Conservation (phyloP, 2,888 invertebrate species). For the Biston stratarius region DNA sequence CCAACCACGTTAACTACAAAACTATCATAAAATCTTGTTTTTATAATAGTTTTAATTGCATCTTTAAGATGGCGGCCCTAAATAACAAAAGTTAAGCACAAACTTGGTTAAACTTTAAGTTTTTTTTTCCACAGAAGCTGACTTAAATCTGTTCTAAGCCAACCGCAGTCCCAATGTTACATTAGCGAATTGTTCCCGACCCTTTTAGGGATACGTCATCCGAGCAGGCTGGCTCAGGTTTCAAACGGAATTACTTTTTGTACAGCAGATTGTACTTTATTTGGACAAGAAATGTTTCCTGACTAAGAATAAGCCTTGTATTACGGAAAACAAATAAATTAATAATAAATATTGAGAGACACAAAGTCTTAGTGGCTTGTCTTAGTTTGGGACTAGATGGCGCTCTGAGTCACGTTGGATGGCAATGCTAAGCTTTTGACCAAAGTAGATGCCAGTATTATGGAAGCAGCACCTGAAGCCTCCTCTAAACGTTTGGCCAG, state of each 20-base stretch:
- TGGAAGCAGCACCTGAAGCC: too few species aligned
- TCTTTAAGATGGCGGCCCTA: too few species aligned
- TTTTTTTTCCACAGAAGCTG: not conserved
- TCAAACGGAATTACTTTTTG: constrained; percentile 20
- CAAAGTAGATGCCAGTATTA: too few species aligned
- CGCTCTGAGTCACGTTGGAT: too few species aligned
- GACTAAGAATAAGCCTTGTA: not conserved
- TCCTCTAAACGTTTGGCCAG: too few species aligned
- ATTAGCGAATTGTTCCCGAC: constrained; percentile 39
- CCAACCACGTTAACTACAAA: too few species aligned
- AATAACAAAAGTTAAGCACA: not conserved
- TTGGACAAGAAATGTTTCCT: constrained; percentile 21
- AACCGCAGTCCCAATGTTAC: constrained; percentile 31
- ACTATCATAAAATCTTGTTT: too few species aligned
- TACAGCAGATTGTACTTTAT: constrained; percentile 17
- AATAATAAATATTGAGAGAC: not conserved
- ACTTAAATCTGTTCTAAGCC: constrained; percentile 34
- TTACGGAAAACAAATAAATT: not conserved
- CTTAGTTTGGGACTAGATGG: too few species aligned
- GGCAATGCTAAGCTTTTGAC: too few species aligned
- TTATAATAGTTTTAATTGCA: too few species aligned
- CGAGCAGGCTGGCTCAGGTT: constrained; percentile 20
- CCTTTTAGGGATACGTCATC: constrained; percentile 35
- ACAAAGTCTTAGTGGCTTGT: too few species aligned
- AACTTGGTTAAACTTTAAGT: not conserved